A percentile compares a stretch with the other conserved stretches of the same genome.
These are phyloP conservation scores for Setophaga kirtlandii DNA, from an alignment of 2,113 vertebrate species.

Conservation along the genomic window DNA sequence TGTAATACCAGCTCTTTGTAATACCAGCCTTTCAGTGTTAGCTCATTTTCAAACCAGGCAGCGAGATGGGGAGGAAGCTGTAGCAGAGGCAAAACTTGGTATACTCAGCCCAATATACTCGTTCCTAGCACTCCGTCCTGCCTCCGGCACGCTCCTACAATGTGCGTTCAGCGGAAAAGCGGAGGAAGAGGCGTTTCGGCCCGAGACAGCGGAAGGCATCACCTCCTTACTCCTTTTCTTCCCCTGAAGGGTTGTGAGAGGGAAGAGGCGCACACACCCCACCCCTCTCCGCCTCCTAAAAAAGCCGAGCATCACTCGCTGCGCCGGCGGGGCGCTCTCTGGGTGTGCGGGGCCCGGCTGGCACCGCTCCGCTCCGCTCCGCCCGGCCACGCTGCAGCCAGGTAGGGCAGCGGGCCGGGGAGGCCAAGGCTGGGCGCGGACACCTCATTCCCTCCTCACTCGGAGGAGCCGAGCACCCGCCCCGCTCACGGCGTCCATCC, in stretches of 20 bases:
- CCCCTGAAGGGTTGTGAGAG: not conserved
- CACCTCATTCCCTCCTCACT: too few relatives aligned
- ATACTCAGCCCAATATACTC: not conserved
- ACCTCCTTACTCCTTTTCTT: not conserved
- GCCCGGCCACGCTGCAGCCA: accelerated
- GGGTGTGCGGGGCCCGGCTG: not conserved
- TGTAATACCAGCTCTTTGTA: not conserved
- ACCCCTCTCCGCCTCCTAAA: not conserved
- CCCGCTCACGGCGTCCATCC: not conserved
- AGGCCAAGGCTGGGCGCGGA: accelerated
- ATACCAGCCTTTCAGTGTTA: not conserved
- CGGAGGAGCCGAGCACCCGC: not conserved
- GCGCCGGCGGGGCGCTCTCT: accelerated
- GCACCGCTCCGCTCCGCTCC: not conserved
- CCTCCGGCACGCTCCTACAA: not conserved
- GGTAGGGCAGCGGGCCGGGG: not conserved
- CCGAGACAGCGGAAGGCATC: not conserved
- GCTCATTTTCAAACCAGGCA: not conserved
- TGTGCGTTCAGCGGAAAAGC: not conserved
- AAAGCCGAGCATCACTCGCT: accelerated
- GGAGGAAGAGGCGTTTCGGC: not conserved
- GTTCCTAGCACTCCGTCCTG: not conserved
- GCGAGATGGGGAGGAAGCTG: not conserved
- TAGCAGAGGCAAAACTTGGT: not conserved
- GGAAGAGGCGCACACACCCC: not conserved